Evolutionary conservation across 2,113 vertebrate species (phyloP), one percentile per base, ranked within the genome.

Genomic region (Chrysemys picta): DNA sequence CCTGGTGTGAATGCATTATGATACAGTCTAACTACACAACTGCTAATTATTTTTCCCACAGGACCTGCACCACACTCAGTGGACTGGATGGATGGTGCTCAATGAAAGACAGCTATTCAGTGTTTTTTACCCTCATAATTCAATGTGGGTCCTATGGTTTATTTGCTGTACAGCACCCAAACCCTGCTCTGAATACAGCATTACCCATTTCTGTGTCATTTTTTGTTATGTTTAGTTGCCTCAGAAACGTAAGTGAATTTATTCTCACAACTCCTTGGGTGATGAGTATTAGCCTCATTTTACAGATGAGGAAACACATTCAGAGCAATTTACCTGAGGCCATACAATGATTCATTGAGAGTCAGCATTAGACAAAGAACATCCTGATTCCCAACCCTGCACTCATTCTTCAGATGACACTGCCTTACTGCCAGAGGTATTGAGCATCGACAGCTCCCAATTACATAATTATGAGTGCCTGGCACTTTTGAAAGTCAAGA

Each of bases 21-120:
- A 75, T 38, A 89, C 2, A 89, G 57, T 75, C 87, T 88, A 96
- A 95, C 89, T 95, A 94, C 38, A 49, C 84, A 91, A 94, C 22
- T n/a, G 10, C 8, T 38, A 29, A 62, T 62, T 38, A n/a, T 38
- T 69, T 62, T 72, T 22, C 38, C 35, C 35, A 6, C 1, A 21
- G 17, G 19, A 72, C 19, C 21, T 38, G n/a, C 38, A 38, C 9
- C 35, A 17, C 65, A 38, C 65, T 72, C 19, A 19, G 19, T 72
- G n/a, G 17, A 38, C 4, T 22, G 19, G 82, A 95, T 29, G 79
- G 89, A 91, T 88, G 79, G 57, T 29, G 88, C 84, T 94, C 87
- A 89, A 79, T 47, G 92, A 85, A 84, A 90, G 78, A 86, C 53
- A 92, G 87, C 42, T 81, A 78, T 50, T 88, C 87, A 88, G 24